Evolutionary conservation across 2,888 invertebrate species (phyloP).

Genomic region (Drosophila tripunctata): DNA sequence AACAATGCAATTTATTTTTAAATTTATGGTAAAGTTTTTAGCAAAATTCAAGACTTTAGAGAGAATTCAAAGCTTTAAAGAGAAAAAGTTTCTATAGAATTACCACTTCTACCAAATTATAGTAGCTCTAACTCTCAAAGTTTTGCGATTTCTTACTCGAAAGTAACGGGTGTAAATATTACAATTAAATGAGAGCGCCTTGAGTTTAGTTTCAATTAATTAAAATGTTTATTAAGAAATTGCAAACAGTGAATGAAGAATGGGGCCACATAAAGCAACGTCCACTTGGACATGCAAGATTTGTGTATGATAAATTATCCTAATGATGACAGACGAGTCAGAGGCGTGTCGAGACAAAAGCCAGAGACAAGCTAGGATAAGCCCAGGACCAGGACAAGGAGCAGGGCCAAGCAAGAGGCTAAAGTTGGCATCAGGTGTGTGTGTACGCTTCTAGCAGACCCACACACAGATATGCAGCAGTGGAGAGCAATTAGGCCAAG

Average conservation of each 20-base stretch:
- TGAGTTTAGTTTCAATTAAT: slow-evolving; percentile 59
- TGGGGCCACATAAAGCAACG: slow-evolving; percentile 17
- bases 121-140: too few species aligned
- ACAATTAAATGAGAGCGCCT: slow-evolving; percentile 50
- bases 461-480: neutral
- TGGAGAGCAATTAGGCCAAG: slow-evolving; percentile 26
- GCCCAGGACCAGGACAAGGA: too few species aligned
- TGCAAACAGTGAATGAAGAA: slow-evolving; percentile 25
- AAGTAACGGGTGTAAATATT: too few species aligned
- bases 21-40: too few species aligned
- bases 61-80: too few species aligned
- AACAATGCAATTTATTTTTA: too few species aligned
- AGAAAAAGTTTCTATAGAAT: too few species aligned
- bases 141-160: too few species aligned
- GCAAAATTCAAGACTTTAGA: too few species aligned
- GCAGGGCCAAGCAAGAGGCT: slow-evolving; percentile 16
- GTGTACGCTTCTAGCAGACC: neutral
- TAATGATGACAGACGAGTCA: slow-evolving; percentile 71
- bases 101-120: too few species aligned
- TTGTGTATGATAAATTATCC: slow-evolving; percentile 72
- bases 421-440: slow-evolving; percentile 34
- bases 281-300: slow-evolving; percentile 56
- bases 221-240: slow-evolving; percentile 68
- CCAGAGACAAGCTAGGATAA: slow-evolving; percentile 29
- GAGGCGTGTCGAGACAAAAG: slow-evolving; percentile 66